Evolutionary conservation across 1,140 invertebrate species (phyloP).

Genomic region (Ectropis grisescens): DNA sequence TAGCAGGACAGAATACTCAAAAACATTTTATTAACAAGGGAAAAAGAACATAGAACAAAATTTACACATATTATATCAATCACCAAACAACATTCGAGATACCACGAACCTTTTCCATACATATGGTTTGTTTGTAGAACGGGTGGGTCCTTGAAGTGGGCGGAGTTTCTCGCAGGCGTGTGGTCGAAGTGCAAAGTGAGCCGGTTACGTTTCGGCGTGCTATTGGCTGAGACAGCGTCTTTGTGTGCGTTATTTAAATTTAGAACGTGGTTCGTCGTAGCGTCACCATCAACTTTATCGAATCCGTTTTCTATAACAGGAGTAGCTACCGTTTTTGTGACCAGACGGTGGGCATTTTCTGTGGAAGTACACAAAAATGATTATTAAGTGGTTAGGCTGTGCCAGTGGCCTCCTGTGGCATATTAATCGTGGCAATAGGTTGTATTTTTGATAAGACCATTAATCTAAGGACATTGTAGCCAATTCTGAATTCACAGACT

Average conservation of each 20-base stretch:
- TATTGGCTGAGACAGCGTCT: constrained; percentile 45
- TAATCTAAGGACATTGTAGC: too few species aligned
- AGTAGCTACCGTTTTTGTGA: constrained; percentile 53
- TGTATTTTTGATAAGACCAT: too few species aligned
- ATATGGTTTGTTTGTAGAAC: constrained; percentile 30
- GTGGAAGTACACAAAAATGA: constrained; percentile 10
- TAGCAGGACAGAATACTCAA: too few species aligned
- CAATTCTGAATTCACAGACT: too few species aligned
- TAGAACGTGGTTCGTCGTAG: constrained; percentile 18
- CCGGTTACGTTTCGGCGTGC: constrained; percentile 60
- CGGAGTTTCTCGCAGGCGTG: constrained; percentile 71
- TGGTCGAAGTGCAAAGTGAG: constrained; percentile 71
- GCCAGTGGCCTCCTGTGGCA: not conserved
- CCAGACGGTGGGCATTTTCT: constrained; percentile 63
- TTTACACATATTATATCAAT: too few species aligned
- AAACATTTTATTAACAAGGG: too few species aligned
- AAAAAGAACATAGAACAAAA: too few species aligned
- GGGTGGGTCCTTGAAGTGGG: constrained; percentile 76
- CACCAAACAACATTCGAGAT: too few species aligned
- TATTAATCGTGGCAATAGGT: too few species aligned
- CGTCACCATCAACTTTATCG: constrained; percentile 46
- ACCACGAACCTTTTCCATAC: constrained; percentile 62
- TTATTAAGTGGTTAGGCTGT: not conserved
- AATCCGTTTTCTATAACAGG: constrained; percentile 47
- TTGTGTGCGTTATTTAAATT: constrained; percentile 35